These are phyloP conservation scores for Apeltes quadracus DNA, from an alignment of 2,113 vertebrate species.

Conservation along the genomic window DNA sequence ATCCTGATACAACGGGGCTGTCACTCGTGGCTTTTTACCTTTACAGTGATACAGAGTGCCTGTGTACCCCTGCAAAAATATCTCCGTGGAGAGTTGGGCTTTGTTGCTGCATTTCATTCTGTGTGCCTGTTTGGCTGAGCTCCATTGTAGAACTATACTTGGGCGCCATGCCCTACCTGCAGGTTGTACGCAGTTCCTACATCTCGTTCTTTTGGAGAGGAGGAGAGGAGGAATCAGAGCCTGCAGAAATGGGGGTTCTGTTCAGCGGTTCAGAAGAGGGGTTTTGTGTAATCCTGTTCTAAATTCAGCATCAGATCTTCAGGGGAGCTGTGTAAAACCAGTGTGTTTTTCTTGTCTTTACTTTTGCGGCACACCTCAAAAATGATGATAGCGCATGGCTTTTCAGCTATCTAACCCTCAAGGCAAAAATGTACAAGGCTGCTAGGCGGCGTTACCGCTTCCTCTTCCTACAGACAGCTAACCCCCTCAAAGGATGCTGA, in stretches of 20 bases:
- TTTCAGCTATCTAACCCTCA: conserved; percentile 79
- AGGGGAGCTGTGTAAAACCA: conserved; percentile 74
- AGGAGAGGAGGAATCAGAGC: conserved; percentile 74
- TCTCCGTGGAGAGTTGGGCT: conserved; percentile 61
- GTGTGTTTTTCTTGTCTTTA: conserved; percentile 78
- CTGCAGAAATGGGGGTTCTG: conserved; percentile 72
- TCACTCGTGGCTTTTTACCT: conserved; percentile 45
- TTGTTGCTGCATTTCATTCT: conserved; percentile 54
- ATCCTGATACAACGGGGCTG: conserved; percentile 45
- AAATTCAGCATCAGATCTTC: conserved; percentile 82
- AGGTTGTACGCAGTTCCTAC: conserved; percentile 69
- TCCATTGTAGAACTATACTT: conserved; percentile 75
- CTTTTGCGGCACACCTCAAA: conserved; percentile 76
- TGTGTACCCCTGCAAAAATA: conserved; percentile 53
- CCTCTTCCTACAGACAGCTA: conserved; percentile 79
- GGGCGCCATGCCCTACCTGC: conserved; percentile 72
- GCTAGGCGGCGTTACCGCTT: conserved; percentile 76
- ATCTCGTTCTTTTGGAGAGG: conserved; percentile 65
- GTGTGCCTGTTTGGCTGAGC: conserved; percentile 60
- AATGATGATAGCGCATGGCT: conserved; percentile 80
- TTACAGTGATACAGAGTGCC: conserved; percentile 20
- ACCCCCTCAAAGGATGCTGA: conserved; percentile 84
- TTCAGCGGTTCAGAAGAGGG: conserved; percentile 74
- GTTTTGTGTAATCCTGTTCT: conserved; percentile 82
- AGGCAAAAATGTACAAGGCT: conserved; percentile 82